Evolutionary conservation across 64 coral and sea anemone species (phyloP), one percentile per base, ranked within the genome.

Genomic region (Orbicella faveolata): DNA sequence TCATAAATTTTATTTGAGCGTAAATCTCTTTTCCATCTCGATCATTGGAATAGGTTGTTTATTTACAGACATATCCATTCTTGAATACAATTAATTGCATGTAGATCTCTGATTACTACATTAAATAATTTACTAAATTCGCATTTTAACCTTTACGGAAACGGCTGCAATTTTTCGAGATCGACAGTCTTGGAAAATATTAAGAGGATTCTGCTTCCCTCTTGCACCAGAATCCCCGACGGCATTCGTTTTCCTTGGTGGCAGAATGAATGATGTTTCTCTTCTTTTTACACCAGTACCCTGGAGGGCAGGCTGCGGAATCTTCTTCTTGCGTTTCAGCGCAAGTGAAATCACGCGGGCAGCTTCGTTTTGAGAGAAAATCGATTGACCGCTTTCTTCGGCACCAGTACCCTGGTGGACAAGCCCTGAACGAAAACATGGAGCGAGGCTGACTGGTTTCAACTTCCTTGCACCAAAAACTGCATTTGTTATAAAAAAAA

Each of bases 241-340:
- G 92, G 4, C 92, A 94, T 14, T 55, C 35, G 36, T 30, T 55
- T 19, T 75, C 72, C 30, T 79, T 23, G 14, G 81, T 55, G 15
- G 65, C 39, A 0, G 87, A 21, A 4, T 72, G 64, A 26, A 88
- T 76, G 54, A 89, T 61, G 20, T 89, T 61, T 59, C 92, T 68
- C 61, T 83, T 89, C 79, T 89, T 94, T 73, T 83, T 88, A 36
- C 92, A 94, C 92, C 92, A 94, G 48, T 89, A 94, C 37, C 92
- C 92, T 17, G 92, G 92, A 30, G 92, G 92, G 18, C 92, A 94
- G 30, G 41, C 65, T 1, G 34, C 0, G 2, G 23, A 12, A 52
- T 25, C 36, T 52, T 85, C 82, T 72, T 52, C 6, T 19, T 18
- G 30, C 15, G 30, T 65, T 33, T 52, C 59, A 54, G 54, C 20